Evolutionary conservation across 2,113 vertebrate species (phyloP).

Genomic region (Ursus arctos): DNA sequence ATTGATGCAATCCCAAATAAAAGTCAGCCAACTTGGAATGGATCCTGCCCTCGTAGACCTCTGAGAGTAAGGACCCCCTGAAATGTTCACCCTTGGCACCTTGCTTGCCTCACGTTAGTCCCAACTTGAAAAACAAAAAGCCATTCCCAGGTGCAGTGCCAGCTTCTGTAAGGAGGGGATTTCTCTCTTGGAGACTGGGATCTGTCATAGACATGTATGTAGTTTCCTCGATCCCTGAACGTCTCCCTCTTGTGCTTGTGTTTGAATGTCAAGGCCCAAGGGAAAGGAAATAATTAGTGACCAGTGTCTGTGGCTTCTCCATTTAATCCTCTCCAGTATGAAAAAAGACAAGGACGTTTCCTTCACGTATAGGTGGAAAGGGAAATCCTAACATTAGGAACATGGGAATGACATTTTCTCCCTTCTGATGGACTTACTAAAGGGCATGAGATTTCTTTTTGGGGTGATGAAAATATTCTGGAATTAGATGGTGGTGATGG

Average conservation of each 20-base stretch:
- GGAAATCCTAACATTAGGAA: background rate
- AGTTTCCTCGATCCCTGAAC: background rate
- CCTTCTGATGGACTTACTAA: background rate
- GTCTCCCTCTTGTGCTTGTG: background rate
- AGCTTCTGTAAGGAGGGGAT: background rate
- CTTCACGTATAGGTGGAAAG: background rate
- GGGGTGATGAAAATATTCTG: background rate
- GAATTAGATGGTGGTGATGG: background rate
- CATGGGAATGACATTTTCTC: background rate
- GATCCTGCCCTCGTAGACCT: accelerated
- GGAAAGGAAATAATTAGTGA: background rate
- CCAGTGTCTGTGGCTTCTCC: background rate
- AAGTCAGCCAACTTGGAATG: background rate
- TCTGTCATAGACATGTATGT: background rate
- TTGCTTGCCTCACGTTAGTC: background rate
- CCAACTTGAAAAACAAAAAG: background rate
- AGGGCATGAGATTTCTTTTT: background rate
- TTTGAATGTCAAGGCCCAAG: slow-evolving; percentile 2
- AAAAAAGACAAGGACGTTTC: background rate
- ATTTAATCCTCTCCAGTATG: background rate
- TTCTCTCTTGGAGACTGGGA: background rate
- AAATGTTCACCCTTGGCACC: background rate
- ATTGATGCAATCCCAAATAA: background rate
- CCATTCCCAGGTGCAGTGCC: background rate
- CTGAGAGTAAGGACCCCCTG: background rate